Percentiles rank a stretch among this genome's conserved stretches.
phyloP scores from a whole-genome alignment of 2,797 vertebrate species.

The Masticophis lateralis region DNA sequence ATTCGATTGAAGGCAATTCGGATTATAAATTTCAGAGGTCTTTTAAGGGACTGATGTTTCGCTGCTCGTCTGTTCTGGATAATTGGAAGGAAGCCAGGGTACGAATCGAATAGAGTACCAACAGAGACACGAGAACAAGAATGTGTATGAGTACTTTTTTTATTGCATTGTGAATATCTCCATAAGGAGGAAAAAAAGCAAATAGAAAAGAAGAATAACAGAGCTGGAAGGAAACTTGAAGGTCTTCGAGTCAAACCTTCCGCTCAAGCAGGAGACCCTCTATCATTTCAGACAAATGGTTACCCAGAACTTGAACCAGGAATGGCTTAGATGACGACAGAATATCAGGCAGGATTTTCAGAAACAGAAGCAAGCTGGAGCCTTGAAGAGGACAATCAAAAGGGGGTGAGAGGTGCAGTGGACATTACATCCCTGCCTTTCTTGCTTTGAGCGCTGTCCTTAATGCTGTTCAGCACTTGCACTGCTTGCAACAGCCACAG shows the following conservation, averaged over 20 bases:
- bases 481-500: neutral
- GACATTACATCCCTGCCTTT: neutral
- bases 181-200: neutral
- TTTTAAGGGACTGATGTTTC: neutral
- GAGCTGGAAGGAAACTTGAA: neutral
- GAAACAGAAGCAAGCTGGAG: neutral
- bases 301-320: neutral
- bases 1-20: neutral
- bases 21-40: neutral
- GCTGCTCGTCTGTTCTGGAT: neutral
- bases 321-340: neutral
- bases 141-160: neutral
- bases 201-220: neutral
- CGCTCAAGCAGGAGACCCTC: neutral
- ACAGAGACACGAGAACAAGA: neutral
- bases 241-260: neutral
- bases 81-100: neutral
- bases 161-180: neutral
- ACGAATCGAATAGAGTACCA: neutral
- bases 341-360: neutral
- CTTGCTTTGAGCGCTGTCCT: neutral
- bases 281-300: neutral
- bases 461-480: neutral
- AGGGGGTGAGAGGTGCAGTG: fast-evolving
- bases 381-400: neutral